Evolutionary conservation across 1,140 invertebrate species (phyloP).

Genomic region (Drosophila simulans): DNA sequence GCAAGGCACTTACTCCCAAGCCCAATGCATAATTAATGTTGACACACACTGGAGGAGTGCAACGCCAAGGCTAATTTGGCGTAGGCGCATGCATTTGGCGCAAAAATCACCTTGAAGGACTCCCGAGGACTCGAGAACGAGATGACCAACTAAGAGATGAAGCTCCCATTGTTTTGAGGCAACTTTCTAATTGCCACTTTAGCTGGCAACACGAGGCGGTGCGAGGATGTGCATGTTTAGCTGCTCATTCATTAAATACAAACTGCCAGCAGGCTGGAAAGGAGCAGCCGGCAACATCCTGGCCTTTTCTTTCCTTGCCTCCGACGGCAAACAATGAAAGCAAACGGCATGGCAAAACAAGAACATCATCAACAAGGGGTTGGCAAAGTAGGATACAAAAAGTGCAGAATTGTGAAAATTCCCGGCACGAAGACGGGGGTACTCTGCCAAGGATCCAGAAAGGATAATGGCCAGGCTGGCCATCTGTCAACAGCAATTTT

Average conservation of each 20-base stretch:
- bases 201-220: slow-evolving; percentile 36
- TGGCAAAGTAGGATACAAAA: slow-evolving; percentile 27
- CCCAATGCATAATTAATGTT: slow-evolving; percentile 76
- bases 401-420: slow-evolving; percentile 56
- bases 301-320: slow-evolving; percentile 5
- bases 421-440: slow-evolving; percentile 20
- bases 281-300: slow-evolving; percentile 26
- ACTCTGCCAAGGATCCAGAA: slow-evolving; percentile 18
- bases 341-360: slow-evolving; percentile 66
- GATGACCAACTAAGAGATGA: slow-evolving; percentile 45
- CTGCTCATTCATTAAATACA: slow-evolving; percentile 77
- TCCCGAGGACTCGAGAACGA: slow-evolving; percentile 25
- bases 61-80: slow-evolving; percentile 77
- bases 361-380: slow-evolving; percentile 9
- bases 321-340: slow-evolving; percentile 77
- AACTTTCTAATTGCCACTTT: slow-evolving; percentile 83
- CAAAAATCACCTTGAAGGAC: slow-evolving; percentile 75
- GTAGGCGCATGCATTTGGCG: slow-evolving; percentile 64
- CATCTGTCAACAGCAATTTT: slow-evolving; percentile 35
- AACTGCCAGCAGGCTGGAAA: slow-evolving; percentile 71
- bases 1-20: slow-evolving; percentile 7
- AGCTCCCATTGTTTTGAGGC: slow-evolving; percentile 71
- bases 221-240: slow-evolving; percentile 33
- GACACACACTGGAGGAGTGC: slow-evolving; percentile 61
- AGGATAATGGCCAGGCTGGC: slow-evolving; percentile 13